Evolutionary conservation across 2,113 vertebrate species (phyloP).

Genomic region (Casuarius casuarius): DNA sequence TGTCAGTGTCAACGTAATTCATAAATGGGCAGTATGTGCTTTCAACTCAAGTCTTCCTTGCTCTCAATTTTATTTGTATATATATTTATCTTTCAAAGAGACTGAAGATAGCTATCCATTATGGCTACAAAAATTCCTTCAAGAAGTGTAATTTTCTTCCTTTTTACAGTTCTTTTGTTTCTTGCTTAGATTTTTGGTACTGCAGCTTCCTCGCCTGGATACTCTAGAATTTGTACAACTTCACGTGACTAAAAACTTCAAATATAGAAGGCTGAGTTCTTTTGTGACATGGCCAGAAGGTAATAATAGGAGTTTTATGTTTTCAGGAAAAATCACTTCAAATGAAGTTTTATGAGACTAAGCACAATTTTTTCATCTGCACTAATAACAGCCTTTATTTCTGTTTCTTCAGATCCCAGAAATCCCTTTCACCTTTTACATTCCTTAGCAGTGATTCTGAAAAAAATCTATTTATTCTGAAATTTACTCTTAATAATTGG

Average conservation of each 20-base stretch:
- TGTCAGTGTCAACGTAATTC: not conserved
- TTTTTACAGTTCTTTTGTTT: not conserved
- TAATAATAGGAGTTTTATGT: not conserved
- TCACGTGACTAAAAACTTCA: not conserved
- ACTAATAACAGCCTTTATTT: not conserved
- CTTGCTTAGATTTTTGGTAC: not conserved
- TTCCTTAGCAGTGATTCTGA: not conserved
- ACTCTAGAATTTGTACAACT: constrained; percentile 1
- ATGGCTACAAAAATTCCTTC: not conserved
- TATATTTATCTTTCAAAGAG: not conserved
- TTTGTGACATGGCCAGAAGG: not conserved
- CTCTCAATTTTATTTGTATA: not conserved
- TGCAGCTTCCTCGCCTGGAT: not conserved
- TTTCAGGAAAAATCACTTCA: not conserved
- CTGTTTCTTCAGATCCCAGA: not conserved
- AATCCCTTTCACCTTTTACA: not conserved
- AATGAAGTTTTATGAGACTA: not conserved
- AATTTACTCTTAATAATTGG: not conserved
- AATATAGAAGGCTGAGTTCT: not conserved
- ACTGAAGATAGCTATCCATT: not conserved
- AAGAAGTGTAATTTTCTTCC: not conserved
- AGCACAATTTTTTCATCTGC: not conserved
- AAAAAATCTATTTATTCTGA: not conserved
- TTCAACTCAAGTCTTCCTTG: not conserved
- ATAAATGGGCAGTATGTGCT: not conserved